Base-by-base conservation (phyloP, 2,888 invertebrate species). In the Polyommatus icarus region DNA sequence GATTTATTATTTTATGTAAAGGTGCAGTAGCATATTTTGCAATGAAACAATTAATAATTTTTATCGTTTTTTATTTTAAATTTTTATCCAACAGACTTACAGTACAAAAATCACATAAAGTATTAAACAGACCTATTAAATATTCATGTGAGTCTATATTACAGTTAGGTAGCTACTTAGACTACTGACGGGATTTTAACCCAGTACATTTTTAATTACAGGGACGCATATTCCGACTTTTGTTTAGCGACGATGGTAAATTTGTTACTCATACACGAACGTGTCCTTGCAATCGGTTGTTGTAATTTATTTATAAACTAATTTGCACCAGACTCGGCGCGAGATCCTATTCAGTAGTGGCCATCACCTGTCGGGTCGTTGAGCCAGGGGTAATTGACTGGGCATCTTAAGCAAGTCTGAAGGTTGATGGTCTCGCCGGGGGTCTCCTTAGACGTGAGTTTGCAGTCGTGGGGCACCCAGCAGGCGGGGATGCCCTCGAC, bases 311-410 rank as follows among this genome's bases (percentile, higher is more conserved):
- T 88, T 87, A 90, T 87, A 85, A 88, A 89, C 92, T 93, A 93
- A 87, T 88, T 87, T 82, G 87, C 86, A 87, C 91, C 92, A 87
- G 90, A 83, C 84, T 81, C 80, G 86, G 89, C 90, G 89, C 90
- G 93, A 94, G 93, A 94, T 94, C 93, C 86, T 89, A 87, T 84
- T 86, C 97, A 98, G 95, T 97, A 98, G 96, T 97, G 97, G 91
- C 94, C 97, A 88, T 97, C 97, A 84, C 97, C 97, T 84, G 97
- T 97, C 81, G 98, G 98, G 93, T 98, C 98, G 90, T 97, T 97
- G 87, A 98, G 91, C 98, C 98, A 98, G 85, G 98, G 98, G 95
- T 98, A 98, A 91, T 98, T 98, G 92, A 97, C 97, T 84, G 98
- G 98, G 92, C 98, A 98, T 89, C 98, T 96, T 85, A 98, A 96